Percentiles rank a stretch among this genome's conserved stretches.
Evolutionary conservation across 1,140 invertebrate species (phyloP).

Genomic region (Nomia melanderi): DNA sequence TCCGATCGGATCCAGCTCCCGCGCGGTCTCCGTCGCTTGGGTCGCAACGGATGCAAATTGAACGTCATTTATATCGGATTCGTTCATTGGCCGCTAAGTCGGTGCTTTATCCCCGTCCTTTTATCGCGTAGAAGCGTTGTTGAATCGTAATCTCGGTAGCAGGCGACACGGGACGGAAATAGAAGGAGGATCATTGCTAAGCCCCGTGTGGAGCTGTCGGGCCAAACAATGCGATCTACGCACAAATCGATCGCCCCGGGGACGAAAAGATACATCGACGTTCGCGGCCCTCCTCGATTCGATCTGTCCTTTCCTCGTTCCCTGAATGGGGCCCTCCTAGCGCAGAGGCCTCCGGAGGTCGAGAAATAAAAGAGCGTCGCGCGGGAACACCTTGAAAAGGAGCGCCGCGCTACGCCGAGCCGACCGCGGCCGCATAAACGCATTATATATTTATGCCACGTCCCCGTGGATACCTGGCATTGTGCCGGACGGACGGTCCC

Average conservation of each 20-base stretch:
- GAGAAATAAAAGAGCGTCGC: slow-evolving; percentile 65
- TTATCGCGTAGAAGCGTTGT: slow-evolving; percentile 25
- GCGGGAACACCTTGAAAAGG: slow-evolving; percentile 47
- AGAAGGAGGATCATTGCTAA: slow-evolving; percentile 46
- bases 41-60: not conserved
- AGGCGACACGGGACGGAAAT: slow-evolving; percentile 18
- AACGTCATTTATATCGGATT: slow-evolving; percentile 27
- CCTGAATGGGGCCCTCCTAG: slow-evolving; percentile 37
- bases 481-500: slow-evolving; percentile 43
- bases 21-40: not conserved
- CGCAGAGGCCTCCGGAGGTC: slow-evolving; percentile 29
- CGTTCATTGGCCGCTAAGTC: slow-evolving; percentile 15
- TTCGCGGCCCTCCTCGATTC: not conserved
- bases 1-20: not conserved
- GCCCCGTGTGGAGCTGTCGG: slow-evolving; percentile 34
- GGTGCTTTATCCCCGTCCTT: slow-evolving; percentile 4
- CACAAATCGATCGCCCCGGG: slow-evolving; percentile 43
- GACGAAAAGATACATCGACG: slow-evolving; percentile 48
- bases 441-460: slow-evolving; percentile 63
- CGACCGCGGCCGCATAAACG: slow-evolving; percentile 44
- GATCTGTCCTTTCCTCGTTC: slow-evolving; percentile 38
- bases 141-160: slow-evolving; percentile 47
- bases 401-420: slow-evolving; percentile 22
- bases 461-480: slow-evolving; percentile 63
- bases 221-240: slow-evolving; percentile 41